Evolutionary conservation across 2,888 invertebrate species (phyloP), one percentile per base, ranked within the genome.

Genomic region (Rapana venosa): DNA sequence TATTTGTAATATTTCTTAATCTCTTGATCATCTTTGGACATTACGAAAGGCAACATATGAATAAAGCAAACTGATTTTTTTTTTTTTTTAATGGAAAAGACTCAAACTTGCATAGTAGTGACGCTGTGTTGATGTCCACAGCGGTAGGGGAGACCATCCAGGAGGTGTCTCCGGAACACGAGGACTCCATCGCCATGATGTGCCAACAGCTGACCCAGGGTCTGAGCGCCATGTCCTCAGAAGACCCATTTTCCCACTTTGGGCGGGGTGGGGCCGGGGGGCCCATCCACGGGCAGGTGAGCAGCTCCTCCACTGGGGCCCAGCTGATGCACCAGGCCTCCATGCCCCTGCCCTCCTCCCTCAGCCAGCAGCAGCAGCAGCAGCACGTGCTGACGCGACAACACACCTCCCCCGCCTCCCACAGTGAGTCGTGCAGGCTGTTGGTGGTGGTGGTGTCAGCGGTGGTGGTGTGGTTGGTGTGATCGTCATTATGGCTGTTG

Each of bases 121-220:
- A 47, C 8, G 47, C 47, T 47, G 4, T 47, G n/a, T 13, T 74
- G 26, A 5, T 74, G n/a, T 35, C 13, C 26, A 22, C 88, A 91
- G 90, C 90, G 56, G 86, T 90, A 70, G 98, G 98, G 92, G 97
- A 98, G 93, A 97, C 98, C 79, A 98, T 98, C 95, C 97, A 98
- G 32, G 98, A 98, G 96, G 97, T 97, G 93, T 97, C 98, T 86
- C 97, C 98, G 11, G 95, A 95, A 92, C 94, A 94, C 47, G 95
- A 93, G 88, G 96, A 97, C 94, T 97, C 97, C 84, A 97, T 98
- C 89, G 97, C 97, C 91, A 97, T 98, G 96, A 97, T 97, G 97
- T 98, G 97, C 96, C 98, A 97, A 97, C 98, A 97, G 96, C 97
- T 97, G 94, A 97, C 97, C 84, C 97, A 97, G 94, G 98, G 97